Evolutionary conservation across 2,888 invertebrate species (phyloP), one percentile per base, ranked within the genome.

Genomic region (Notodonta dromedarius): DNA sequence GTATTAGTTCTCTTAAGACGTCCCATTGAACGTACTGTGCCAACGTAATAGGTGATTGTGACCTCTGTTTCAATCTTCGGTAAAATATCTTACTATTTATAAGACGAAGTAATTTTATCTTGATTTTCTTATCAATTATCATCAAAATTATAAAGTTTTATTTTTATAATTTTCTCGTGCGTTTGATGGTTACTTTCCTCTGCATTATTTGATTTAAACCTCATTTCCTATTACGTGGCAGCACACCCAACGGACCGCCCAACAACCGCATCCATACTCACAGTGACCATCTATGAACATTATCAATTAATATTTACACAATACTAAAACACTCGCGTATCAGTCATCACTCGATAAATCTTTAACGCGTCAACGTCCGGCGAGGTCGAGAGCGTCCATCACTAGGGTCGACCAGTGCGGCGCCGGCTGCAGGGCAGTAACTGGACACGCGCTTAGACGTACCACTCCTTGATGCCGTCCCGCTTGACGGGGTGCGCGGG

Each of bases 401-500:
- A 74, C 70, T 35, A 35, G 35, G 5, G 35, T 77, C 69, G 6
- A 74, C 63, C 63, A 61, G 62, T 71, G 59, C 63, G 64, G 77
- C 71, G 76, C 66, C 71, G 59, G 64, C 65, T 70, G 71, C 61
- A 63, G 58, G 48, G 64, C 51, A 63, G 62, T 53, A 61, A 62
- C 24, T 40, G 16, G 1, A 2, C 54, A 40, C 39, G 39, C 7
- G 56, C 66, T 82, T 96, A 98, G 90, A 98, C 98, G 90, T 98
- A 98, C 98, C 98, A 98, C 95, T 98, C 98, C 94, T 98, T 98
- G 86, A 98, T 97, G 87, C 98, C 98, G 94, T 98, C 97, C 68
- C 96, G 95, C 83, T 97, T 97, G 89, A 96, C 88, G 3, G 93
- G 93, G 71, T 91, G 91, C 48, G 91, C 73, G 74, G 94, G 95